phyloP scores from a whole-genome alignment of 2,797 vertebrate genomes.

The Falco rusticolus region DNA sequence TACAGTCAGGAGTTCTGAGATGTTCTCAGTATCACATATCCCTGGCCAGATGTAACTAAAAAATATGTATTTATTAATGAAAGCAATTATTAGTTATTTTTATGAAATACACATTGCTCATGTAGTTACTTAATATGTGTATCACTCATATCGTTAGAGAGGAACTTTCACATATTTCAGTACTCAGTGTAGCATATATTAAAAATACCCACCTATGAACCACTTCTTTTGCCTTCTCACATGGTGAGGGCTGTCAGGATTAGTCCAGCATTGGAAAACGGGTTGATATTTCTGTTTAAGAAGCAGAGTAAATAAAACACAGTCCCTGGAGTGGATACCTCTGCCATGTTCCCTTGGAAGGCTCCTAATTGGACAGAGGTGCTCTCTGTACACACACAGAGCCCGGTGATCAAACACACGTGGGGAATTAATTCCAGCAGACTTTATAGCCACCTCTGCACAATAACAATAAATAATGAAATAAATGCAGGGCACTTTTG shows the following conservation, averaged over 20 bases:
- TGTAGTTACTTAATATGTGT: background rate
- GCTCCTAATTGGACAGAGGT: constrained; percentile 32
- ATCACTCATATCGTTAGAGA: background rate
- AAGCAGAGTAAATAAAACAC: constrained; percentile 21
- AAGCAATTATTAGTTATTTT: background rate
- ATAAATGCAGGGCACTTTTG: constrained; percentile 23
- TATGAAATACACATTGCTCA: background rate
- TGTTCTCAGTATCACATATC: background rate
- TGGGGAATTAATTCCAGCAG: constrained; percentile 25
- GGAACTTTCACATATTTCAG: background rate
- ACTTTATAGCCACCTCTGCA: constrained; percentile 54
- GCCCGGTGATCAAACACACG: background rate
- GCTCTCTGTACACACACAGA: background rate
- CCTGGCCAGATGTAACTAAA: background rate
- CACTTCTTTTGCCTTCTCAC: background rate
- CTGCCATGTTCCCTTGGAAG: background rate
- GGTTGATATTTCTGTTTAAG: constrained; percentile 34
- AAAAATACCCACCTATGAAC: background rate
- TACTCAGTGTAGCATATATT: background rate
- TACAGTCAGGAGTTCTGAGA: background rate
- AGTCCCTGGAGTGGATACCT: background rate
- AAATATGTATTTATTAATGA: background rate
- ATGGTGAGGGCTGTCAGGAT: background rate
- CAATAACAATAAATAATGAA: constrained; percentile 60
- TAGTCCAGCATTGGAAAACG: background rate